These are phyloP conservation scores for Sylvietta virens DNA, from an alignment of 2,113 vertebrate species.

Conservation along the genomic window DNA sequence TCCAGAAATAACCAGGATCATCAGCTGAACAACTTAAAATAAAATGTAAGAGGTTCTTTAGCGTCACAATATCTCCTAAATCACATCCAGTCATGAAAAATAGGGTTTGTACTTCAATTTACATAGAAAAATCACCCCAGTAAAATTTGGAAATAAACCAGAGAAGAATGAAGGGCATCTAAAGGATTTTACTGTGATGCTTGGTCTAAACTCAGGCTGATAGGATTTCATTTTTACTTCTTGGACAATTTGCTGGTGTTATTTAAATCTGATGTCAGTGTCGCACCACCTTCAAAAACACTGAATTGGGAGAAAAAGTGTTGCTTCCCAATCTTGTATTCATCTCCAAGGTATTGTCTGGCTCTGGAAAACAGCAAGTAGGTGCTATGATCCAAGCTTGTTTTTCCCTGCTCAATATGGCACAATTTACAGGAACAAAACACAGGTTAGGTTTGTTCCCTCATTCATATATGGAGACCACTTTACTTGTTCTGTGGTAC, in stretches of 20 bases:
- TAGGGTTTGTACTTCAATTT: not conserved
- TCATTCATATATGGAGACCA: not conserved
- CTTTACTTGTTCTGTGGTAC: not conserved
- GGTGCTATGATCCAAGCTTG: not conserved
- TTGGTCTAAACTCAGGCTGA: not conserved
- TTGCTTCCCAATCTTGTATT: not conserved
- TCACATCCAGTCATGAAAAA: not conserved
- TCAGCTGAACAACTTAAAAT: not conserved
- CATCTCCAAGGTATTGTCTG: not conserved
- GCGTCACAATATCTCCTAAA: not conserved
- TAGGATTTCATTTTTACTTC: not conserved
- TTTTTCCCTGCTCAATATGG: not conserved
- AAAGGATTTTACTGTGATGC: not conserved
- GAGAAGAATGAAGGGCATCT: not conserved
- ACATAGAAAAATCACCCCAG: not conserved
- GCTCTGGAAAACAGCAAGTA: not conserved
- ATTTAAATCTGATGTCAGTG: not conserved
- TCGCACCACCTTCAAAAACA: not conserved
- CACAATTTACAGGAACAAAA: not conserved
- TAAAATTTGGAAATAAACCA: not conserved
- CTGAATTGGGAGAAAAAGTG: not conserved
- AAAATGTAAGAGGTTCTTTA: not conserved
- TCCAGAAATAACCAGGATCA: not conserved
- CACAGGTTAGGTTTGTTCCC: not conserved
- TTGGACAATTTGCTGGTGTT: not conserved